phyloP scores from a whole-genome alignment of 2,888 invertebrate genomes.

The Aphodius sticticus region DNA sequence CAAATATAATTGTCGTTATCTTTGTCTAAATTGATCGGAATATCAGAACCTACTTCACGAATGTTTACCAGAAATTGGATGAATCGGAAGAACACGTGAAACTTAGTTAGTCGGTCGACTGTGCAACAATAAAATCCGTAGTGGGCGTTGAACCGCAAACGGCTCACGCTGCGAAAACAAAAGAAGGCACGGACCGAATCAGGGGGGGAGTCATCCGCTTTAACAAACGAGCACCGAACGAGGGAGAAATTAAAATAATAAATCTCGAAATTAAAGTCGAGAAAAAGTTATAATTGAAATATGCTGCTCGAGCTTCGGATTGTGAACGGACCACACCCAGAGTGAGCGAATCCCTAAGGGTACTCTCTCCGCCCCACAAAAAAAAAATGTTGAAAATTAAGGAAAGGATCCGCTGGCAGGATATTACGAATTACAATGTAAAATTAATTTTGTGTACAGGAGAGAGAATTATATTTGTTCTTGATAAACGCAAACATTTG shows the following conservation, averaged over 20 bases:
- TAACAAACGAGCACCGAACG: background rate
- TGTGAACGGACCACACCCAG: background rate
- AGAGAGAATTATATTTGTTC: background rate
- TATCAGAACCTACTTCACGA: background rate
- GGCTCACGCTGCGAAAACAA: background rate
- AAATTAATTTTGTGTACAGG: background rate
- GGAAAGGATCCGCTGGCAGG: background rate
- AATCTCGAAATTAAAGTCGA: background rate
- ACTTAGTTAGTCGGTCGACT: background rate
- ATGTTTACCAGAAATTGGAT: background rate
- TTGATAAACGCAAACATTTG: too few relatives aligned
- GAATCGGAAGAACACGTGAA: background rate
- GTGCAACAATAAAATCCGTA: background rate
- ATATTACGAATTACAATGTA: background rate
- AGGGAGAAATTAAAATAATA: background rate
- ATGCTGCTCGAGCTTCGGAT: background rate
- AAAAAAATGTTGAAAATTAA: background rate
- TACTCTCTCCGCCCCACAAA: background rate
- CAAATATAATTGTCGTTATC: too few relatives aligned
- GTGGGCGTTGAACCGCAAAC: background rate
- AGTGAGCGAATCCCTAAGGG: background rate
- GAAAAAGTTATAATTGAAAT: slow-evolving; percentile 4
- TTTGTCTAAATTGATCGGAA: background rate
- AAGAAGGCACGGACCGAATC: background rate
- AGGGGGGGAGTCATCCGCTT: background rate